Conservation (phyloP, 2,797 vertebrate genomes). For the Typhlichthys subterraneus region DNA sequence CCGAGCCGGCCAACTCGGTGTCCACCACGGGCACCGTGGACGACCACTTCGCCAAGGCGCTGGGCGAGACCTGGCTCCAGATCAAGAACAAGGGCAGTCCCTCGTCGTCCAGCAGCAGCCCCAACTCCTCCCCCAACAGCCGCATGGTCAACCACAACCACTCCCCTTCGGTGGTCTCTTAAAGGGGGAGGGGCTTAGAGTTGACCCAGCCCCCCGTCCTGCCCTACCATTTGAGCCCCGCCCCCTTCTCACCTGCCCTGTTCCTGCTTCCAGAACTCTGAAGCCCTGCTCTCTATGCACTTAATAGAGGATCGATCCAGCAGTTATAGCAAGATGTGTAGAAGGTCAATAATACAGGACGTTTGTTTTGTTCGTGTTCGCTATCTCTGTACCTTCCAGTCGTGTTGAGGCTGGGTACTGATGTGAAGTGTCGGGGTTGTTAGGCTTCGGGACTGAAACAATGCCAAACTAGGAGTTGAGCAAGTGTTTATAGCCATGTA, state of each 20-base stretch:
- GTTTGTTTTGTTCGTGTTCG: background rate
- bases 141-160: slow-evolving; percentile 95
- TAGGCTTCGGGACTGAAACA: slow-evolving; percentile 42
- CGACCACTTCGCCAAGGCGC: slow-evolving; percentile 98
- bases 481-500: slow-evolving; percentile 77
- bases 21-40: slow-evolving; percentile 98
- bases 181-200: slow-evolving; percentile 66
- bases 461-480: slow-evolving; percentile 82
- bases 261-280: slow-evolving; percentile 31
- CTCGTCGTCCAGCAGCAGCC: slow-evolving; percentile 86
- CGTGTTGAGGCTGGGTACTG: slow-evolving; percentile 23
- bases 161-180: slow-evolving; percentile 95
- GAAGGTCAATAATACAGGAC: background rate
- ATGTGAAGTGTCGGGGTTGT: slow-evolving; percentile 37
- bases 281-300: slow-evolving; percentile 34
- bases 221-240: slow-evolving; percentile 2
- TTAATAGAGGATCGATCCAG: slow-evolving; percentile 50
- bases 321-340: slow-evolving; percentile 47
- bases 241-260: background rate
- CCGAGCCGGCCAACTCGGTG: slow-evolving; percentile 91
- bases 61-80: slow-evolving; percentile 97
- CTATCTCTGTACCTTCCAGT: slow-evolving; percentile 28
- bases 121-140: slow-evolving; percentile 89
- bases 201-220: slow-evolving; percentile 5
- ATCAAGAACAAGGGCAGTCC: slow-evolving; percentile 94